phyloP scores from a whole-genome alignment of 2,888 invertebrate genomes.

The Ellobium chinense region DNA sequence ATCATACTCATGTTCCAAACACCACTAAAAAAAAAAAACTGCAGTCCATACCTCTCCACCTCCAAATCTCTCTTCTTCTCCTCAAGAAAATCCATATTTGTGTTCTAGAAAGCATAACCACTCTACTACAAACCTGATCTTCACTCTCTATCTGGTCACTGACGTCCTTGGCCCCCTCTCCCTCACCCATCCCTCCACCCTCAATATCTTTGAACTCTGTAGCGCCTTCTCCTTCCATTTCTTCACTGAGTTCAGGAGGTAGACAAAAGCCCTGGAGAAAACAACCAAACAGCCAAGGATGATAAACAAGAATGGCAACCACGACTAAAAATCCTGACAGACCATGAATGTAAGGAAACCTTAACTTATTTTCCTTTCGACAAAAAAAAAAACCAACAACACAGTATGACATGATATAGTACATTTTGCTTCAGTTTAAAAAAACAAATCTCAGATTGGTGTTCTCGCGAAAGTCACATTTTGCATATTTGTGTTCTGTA shows the following conservation, averaged over 20 bases:
- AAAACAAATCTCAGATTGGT: no score
- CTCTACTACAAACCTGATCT: slow-evolving; percentile 87
- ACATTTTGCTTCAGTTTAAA: no score
- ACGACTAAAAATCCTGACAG: not conserved
- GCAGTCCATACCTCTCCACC: no score
- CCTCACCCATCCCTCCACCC: slow-evolving; percentile 95
- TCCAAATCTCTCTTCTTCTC: no score
- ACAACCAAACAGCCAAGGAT: not conserved
- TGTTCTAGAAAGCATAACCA: no score
- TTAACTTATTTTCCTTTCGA: not conserved
- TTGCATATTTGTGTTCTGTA: no score
- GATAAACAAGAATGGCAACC: not conserved
- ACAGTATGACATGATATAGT: no score
- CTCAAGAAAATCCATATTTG: no score
- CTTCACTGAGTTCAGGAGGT: slow-evolving; percentile 89
- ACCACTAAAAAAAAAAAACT: no score
- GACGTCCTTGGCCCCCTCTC: slow-evolving; percentile 95
- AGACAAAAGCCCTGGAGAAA: slow-evolving; percentile 90
- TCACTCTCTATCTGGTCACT: slow-evolving; percentile 92
- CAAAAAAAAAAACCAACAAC: no score
- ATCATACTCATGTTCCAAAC: no score
- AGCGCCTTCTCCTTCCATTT: slow-evolving; percentile 78
- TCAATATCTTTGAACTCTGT: slow-evolving; percentile 80
- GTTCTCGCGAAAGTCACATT: no score
- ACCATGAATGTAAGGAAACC: not conserved